phyloP scores from a whole-genome alignment of 2,888 invertebrate genomes.

The Catocala sponsa region DNA sequence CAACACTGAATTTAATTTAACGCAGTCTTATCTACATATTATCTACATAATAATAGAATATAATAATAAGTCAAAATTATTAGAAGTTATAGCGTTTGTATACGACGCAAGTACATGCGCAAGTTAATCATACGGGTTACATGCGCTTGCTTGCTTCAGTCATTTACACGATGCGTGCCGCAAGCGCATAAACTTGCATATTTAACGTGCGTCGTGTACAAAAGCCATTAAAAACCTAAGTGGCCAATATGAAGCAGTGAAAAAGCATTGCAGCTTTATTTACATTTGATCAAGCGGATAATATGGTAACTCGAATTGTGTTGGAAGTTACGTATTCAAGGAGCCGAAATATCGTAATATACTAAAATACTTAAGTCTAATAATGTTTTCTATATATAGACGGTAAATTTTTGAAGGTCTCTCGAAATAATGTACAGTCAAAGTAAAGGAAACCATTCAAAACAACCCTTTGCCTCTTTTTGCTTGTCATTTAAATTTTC shows the following conservation, averaged over 20 bases:
- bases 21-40: conserved; percentile 63
- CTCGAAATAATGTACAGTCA: conserved; percentile 78
- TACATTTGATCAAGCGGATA: conserved; percentile 74
- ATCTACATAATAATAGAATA: conserved; percentile 51
- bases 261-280: conserved; percentile 69
- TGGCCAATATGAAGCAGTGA: conserved; percentile 51
- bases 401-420: conserved; percentile 79
- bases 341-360: conserved; percentile 55
- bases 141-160: no score
- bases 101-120: no score
- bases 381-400: conserved; percentile 57
- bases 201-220: no score
- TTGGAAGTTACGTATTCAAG: conserved; percentile 73
- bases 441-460: conserved; percentile 79
- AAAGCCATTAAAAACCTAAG: conserved; percentile 25
- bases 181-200: no score
- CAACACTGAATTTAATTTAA: conserved; percentile 69
- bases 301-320: conserved; percentile 84
- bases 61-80: conserved; percentile 35
- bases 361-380: conserved; percentile 63
- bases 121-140: no score
- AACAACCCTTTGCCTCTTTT: conserved; percentile 82
- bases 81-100: conserved; percentile 12
- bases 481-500: conserved; percentile 78
- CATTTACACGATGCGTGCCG: no score